Evolutionary conservation across 2,797 vertebrate genomes (phyloP), one percentile per base, ranked within the genome.

Genomic region (Coregonus sp.): DNA sequence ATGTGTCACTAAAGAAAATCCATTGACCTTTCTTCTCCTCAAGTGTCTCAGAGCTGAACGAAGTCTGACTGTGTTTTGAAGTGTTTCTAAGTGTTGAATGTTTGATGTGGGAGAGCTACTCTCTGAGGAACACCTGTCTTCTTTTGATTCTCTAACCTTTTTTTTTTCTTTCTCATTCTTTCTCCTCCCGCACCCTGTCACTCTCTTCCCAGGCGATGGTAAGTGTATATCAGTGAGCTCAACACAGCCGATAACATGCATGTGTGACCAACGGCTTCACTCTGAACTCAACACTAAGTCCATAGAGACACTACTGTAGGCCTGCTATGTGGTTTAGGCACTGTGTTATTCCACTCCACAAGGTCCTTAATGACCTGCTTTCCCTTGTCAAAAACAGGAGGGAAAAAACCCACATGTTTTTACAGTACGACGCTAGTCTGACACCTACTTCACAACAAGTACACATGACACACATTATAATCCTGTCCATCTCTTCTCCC

Each of bases 111-210:
- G 31, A 35, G 66, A 35, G 66, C 52, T 63, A 2, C 2, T 70
- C 76, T 76, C 70, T 63, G 61, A 72, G 59, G 33, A 59, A 56
- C 75, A 33, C 25, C 31, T 40, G 83, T 82, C 75, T 79, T 81
- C 79, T 80, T 29, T 4, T 51, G 1, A 51, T 78, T 80, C 52
- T 88, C 75, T 89, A 86, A 91, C 76, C 50, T 76, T 78, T 73
- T 52, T 25, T 25, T 25, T 25, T 20, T 3, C 18, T 31, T 70
- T 73, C 80, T 81, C 69, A 78, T 29, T 73, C 16, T 25, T 47
- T 79, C 51, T 76, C 68, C 25, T 54, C 12, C 33, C 29, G 68
- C 25, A 25, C 63, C 25, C 77, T 35, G 33, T 74, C 54, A 51
- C 16, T 69, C 3, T 67, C 75, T 82, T 1, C 16, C 12, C 70